Conservation (phyloP, 2,797 vertebrate genomes). For the Clarias platycephalus region DNA sequence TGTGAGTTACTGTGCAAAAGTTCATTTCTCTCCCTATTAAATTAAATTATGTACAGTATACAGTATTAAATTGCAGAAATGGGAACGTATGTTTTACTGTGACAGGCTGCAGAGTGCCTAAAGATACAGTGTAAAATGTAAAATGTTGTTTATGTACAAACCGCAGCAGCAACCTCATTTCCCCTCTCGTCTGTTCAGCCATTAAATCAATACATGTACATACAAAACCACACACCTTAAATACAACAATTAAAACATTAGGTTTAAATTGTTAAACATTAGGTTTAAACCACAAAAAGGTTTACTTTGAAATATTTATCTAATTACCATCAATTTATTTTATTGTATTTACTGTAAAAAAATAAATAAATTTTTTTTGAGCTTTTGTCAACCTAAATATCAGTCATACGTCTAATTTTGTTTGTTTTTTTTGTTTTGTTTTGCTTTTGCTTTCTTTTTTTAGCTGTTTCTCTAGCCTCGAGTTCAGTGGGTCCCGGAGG, state of each 20-base stretch:
- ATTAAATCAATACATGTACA: no score
- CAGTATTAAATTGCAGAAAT: no score
- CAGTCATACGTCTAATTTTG: not conserved
- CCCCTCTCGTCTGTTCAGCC: no score
- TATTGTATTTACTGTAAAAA: not conserved
- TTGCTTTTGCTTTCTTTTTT: not conserved
- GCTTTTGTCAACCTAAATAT: not conserved
- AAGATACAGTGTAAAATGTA: no score
- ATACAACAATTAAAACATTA: not conserved
- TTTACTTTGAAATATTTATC: not conserved
- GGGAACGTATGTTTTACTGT: no score
- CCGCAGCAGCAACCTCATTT: no score
- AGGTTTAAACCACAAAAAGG: not conserved
- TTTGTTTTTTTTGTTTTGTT: no score
- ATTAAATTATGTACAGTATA: no score
- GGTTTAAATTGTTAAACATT: not conserved
- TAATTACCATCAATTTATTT: not conserved
- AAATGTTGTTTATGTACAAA: no score
- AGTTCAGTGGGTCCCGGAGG: slow-evolving; percentile 92
- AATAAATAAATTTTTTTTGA: not conserved
- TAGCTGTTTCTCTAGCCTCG: slow-evolving; percentile 86
- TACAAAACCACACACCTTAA: not conserved
- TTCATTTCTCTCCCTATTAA: no score
- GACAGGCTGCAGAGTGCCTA: no score
- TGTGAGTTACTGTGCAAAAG: no score